Base-by-base conservation (phyloP, 2,113 vertebrate species). In the Psophia crepitans region DNA sequence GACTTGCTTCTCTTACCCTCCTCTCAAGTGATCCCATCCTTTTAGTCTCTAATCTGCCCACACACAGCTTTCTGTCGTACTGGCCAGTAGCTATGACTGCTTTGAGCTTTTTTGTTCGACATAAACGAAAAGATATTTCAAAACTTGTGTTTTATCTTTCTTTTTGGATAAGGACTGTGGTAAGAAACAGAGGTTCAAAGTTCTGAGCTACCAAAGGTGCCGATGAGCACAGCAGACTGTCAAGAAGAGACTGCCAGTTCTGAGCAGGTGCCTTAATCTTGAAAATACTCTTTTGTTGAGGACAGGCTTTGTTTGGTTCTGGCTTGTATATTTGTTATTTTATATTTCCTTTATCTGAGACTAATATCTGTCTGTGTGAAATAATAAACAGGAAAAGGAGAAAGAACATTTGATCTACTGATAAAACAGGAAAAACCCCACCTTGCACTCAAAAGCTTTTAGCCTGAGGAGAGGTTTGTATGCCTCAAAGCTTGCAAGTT, bases 31-130 rank as follows among this genome's bases (percentile, higher is more conserved):
- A 85, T 65, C 79, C 85, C 33, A 2, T 64, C 87, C 90, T 78
- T 57, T 7, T 35, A 28, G 26, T 35, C 96, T 96, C 96, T 96
- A 73, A 96, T 96, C 93, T 96, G 96, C 96, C 96, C 95, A 92
- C 95, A 97, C 88, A 75, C 86, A 56, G 92, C 93, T 94, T 78
- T 90, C 71, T 60, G 46, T 66, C 85, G 30, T 56, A 32, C 90
- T 96, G 93, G 51, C 90, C 90, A 33, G 37, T 87, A 86, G 92
- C 93, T 90, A 49, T 6, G 69, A 18, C 85, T 64, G 79, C 96
- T 96, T 93, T 93, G 76, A 96, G 92, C 58, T 51, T 91, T 87
- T 68, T 81, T 88, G 83, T 91, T 90, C 22, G 3, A 44, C 86
- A 78, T 69, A 84, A 96, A 89, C 8, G 32, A 75, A 94, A 80